Conservation (phyloP, 2,888 invertebrate species). For the Kryphioiulus occultus region DNA sequence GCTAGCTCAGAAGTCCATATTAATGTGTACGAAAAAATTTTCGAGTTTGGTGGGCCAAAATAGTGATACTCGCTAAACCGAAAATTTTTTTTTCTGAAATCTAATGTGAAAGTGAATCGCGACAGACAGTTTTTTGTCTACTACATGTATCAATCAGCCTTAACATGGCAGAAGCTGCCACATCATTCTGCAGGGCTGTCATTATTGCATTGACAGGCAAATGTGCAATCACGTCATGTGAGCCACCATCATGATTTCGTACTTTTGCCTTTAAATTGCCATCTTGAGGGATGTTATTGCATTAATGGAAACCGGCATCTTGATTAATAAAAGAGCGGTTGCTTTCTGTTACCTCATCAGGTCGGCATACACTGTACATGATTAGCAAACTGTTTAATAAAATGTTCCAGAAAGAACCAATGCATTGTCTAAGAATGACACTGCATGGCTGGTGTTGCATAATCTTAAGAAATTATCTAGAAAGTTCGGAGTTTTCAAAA, state of each 20-base stretch:
- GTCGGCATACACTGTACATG: background rate
- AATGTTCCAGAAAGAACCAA: background rate
- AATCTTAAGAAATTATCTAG: background rate
- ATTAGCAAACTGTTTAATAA: background rate
- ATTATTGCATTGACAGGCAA: background rate
- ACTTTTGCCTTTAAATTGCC: background rate
- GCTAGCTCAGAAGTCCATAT: too few relatives aligned
- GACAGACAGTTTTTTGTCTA: too few relatives aligned
- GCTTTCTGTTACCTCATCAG: background rate
- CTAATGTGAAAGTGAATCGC: too few relatives aligned
- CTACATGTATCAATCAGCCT: background rate
- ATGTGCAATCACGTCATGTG: background rate
- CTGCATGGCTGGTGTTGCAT: background rate
- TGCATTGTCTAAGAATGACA: background rate
- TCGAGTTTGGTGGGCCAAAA: too few relatives aligned
- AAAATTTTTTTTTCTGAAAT: too few relatives aligned
- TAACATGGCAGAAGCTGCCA: background rate
- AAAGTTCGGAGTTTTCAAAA: background rate
- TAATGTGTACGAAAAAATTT: too few relatives aligned
- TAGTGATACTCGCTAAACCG: too few relatives aligned
- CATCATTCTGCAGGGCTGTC: background rate
- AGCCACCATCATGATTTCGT: background rate
- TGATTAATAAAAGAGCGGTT: background rate
- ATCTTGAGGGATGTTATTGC: background rate
- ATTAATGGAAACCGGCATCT: background rate